Evolutionary conservation across 2,888 invertebrate species (phyloP), one percentile per base, ranked within the genome.

Genomic region (Caenorhabditis imperialis): DNA sequence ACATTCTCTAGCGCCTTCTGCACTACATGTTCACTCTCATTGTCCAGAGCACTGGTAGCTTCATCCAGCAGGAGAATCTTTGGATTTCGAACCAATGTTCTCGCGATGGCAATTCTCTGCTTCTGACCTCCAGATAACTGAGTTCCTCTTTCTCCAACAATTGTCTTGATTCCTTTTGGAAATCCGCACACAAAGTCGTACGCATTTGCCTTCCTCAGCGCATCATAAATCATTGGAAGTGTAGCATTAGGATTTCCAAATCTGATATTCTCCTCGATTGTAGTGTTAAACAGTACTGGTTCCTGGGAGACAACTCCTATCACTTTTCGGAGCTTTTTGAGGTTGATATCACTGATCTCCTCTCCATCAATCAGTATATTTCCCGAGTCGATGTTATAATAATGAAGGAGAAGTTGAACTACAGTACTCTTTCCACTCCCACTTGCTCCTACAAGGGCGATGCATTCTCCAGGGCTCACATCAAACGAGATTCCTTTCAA

Each of bases 281-380:
- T 89, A 0, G 88, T 88, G 35, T 89, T 90, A 84, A 91, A 91
- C 8, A 96, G 90, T 4, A 95, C 92, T 2, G 91, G 91, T 78
- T 91, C 84, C 58, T 85, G 85, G 4, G 77, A 78, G 8, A 89
- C 89, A 5, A 89, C 85, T 12, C 89, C 89, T 53, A 89, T 85
- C 6, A 84, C 71, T 16, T 85, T 80, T 33, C 91, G 81, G 37
- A 90, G 84, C 88, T 89, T 90, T 16, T 88, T 88, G 3, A 90
- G 77, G 74, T 90, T 90, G 22, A 90, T 77, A 2, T 87, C 82
- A 16, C 84, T 85, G 3, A 91, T 81, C 69, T 90, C 85, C 2
- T 73, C 65, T 1, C 88, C 90, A 83, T 90, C 90, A n/a, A 90
- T 79, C 30, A 78, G 62, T 10, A 89, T 81, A 85, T 81, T 44